Evolutionary conservation across 2,888 invertebrate genomes (phyloP).

Genomic region (Tiliacea citrago): DNA sequence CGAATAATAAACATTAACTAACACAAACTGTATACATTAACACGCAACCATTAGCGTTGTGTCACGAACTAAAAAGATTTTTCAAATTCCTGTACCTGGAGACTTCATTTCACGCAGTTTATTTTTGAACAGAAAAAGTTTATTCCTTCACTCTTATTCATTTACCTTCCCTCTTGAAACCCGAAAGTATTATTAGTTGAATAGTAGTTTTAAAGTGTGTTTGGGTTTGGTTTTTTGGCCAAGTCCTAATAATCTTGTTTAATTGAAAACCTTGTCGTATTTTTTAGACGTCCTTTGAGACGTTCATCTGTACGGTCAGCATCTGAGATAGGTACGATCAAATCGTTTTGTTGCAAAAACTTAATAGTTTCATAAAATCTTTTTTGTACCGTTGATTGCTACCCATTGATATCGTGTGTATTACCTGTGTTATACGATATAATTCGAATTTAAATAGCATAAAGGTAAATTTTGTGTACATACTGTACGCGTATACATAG

Average conservation of each 20-base stretch:
- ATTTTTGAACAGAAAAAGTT: conserved; percentile 48
- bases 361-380: conserved; percentile 8
- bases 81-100: conserved; percentile 48
- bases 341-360: conserved; percentile 13
- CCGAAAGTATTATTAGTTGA: conserved; percentile 33
- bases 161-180: conserved; percentile 28
- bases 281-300: not conserved
- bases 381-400: conserved; percentile 22
- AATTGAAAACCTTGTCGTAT: conserved; percentile 3
- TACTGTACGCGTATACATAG: conserved; percentile 26
- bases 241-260: conserved; percentile 7
- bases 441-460: conserved; percentile 6
- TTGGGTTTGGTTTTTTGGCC: not conserved
- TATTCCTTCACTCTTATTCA: no score
- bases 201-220: conserved; percentile 7
- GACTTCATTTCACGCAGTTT: conserved; percentile 50
- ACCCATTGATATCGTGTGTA: conserved; percentile 6
- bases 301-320: not conserved
- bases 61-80: conserved; percentile 50
- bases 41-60: conserved; percentile 42
- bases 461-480: conserved; percentile 15
- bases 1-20: conserved; percentile 41
- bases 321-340: not conserved
- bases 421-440: conserved; percentile 26
- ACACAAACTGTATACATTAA: conserved; percentile 43